These are phyloP conservation scores for Heliconius erato DNA, from an alignment of 2,888 invertebrate species.

Conservation along the genomic window DNA sequence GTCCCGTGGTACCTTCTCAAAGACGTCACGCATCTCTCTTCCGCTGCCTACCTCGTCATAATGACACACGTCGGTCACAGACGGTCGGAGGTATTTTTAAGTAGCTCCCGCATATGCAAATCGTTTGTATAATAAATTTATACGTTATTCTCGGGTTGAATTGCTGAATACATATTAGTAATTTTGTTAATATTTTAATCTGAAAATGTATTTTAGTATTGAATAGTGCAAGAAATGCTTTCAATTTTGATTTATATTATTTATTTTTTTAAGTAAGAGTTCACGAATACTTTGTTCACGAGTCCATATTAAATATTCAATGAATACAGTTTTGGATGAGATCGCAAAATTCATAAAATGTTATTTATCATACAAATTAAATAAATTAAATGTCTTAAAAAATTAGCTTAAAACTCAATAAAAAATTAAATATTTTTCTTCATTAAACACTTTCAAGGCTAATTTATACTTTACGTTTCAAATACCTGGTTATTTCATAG, in stretches of 20 bases:
- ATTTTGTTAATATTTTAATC: neutral
- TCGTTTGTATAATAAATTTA: slow-evolving; percentile 38
- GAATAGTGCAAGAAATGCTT: neutral
- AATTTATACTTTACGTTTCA: slow-evolving; percentile 38
- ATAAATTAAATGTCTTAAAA: neutral
- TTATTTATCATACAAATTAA: neutral
- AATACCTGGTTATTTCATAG: slow-evolving; percentile 36
- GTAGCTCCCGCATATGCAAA: slow-evolving; percentile 51
- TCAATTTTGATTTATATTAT: neutral
- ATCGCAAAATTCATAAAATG: no score
- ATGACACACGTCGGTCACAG: slow-evolving; percentile 52
- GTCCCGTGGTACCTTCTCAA: slow-evolving; percentile 70
- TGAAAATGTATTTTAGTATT: neutral
- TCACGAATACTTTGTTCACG: no score
- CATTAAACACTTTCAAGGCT: slow-evolving; percentile 28
- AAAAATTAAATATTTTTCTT: neutral
- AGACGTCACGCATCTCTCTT: slow-evolving; percentile 79
- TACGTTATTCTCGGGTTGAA: slow-evolving; percentile 13
- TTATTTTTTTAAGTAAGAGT: neutral
- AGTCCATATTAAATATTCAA: no score
- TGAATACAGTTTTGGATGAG: no score
- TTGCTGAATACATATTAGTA: slow-evolving; percentile 6
- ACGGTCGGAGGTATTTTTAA: slow-evolving; percentile 54
- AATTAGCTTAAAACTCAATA: neutral
- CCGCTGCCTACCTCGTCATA: slow-evolving; percentile 70